A percentile compares a stretch with the other conserved stretches of the same genome.
These are phyloP conservation scores for Aleiodes testaceus DNA, from an alignment of 2,888 invertebrate genomes.

Conservation along the genomic window DNA sequence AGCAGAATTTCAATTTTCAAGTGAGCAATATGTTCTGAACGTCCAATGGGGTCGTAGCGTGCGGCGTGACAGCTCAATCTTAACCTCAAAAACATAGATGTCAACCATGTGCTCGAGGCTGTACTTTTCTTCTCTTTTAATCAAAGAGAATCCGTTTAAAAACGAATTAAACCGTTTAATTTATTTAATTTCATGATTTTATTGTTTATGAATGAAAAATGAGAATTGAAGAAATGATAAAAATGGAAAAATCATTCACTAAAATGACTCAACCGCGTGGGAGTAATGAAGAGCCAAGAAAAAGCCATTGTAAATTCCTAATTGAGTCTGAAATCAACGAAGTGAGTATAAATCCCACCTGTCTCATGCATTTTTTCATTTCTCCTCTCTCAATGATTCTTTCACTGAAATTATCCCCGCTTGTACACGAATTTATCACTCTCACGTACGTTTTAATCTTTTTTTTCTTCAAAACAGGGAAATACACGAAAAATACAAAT, in stretches of 20 bases:
- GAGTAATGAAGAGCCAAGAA: constrained; percentile 21
- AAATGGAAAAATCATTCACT: neutral
- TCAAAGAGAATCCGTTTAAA: neutral
- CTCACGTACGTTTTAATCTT: constrained; percentile 30
- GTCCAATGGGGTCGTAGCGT: constrained; percentile 14
- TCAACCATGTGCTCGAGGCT: constrained; percentile 17
- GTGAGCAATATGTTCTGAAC: constrained; percentile 9
- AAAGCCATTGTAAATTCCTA: constrained; percentile 28
- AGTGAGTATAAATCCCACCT: constrained; percentile 39
- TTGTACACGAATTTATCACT: neutral
- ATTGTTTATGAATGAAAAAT: neutral
- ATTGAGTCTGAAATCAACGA: constrained; percentile 13
- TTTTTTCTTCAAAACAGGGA: neutral
- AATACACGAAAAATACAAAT: constrained; percentile 4
- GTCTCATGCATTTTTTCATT: constrained; percentile 41
- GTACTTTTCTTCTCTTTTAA: neutral
- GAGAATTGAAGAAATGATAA: neutral
- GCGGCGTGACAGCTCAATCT: constrained; percentile 21
- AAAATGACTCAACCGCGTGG: constrained; percentile 30
- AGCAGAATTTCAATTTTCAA: neutral
- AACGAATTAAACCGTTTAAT: neutral
- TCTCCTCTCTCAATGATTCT: constrained; percentile 31
- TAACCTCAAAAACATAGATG: constrained; percentile 18
- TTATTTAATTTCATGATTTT: neutral
- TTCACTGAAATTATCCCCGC: constrained; percentile 5